Percentiles rank a stretch among this genome's conserved stretches.
phyloP scores from a whole-genome alignment of 1,140 invertebrate genomes.

The Drosophila hydei region DNA sequence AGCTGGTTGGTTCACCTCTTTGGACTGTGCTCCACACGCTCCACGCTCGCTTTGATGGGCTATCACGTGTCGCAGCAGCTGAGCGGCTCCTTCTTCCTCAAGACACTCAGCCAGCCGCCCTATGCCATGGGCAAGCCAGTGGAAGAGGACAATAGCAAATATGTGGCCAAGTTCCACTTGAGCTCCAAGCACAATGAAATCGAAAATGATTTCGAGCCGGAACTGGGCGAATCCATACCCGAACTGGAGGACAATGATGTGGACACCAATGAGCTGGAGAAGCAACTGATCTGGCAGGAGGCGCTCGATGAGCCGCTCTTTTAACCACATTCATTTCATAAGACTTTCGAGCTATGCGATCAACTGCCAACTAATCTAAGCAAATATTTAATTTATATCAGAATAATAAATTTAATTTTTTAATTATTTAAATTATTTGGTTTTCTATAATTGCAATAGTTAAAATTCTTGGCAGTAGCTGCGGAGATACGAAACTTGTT shows the following conservation, averaged over 20 bases:
- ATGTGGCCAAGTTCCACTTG: conserved; percentile 48
- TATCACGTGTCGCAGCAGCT: conserved; percentile 80
- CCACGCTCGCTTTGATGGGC: conserved; percentile 86
- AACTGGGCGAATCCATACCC: conserved; percentile 48
- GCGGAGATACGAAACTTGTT: too few species aligned
- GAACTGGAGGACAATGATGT: conserved; percentile 40
- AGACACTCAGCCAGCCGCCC: conserved; percentile 85
- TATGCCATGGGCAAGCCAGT: conserved; percentile 84
- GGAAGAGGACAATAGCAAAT: conserved; percentile 53
- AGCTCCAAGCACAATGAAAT: conserved; percentile 30
- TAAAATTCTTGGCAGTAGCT: too few species aligned
- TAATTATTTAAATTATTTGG: too few species aligned
- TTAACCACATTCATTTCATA: conserved; percentile 11
- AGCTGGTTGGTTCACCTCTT: conserved; percentile 87
- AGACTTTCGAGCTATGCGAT: background rate
- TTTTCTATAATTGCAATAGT: too few species aligned
- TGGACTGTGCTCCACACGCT: conserved; percentile 85
- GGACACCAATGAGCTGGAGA: conserved; percentile 38
- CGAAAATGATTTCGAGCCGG: conserved; percentile 56
- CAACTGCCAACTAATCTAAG: conserved; percentile 3
- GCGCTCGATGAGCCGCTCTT: conserved; percentile 48
- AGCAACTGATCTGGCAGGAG: conserved; percentile 31
- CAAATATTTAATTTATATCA: background rate
- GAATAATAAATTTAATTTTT: background rate
- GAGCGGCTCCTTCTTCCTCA: conserved; percentile 86